phyloP scores from a whole-genome alignment of 2,797 vertebrate genomes.

The Huso huso region DNA sequence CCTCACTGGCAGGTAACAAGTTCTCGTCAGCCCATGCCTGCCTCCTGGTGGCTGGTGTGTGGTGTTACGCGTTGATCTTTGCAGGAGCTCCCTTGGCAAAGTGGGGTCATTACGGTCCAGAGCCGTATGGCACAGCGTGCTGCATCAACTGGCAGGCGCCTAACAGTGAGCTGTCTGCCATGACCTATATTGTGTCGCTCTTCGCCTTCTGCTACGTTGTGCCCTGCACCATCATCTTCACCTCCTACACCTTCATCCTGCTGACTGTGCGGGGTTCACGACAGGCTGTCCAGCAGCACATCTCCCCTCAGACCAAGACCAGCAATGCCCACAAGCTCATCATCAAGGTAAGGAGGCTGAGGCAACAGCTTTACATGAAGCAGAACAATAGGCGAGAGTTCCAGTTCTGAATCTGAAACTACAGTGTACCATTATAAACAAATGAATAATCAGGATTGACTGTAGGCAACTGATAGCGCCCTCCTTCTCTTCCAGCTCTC shows the following conservation, averaged over 20 bases:
- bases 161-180: conserved; percentile 43
- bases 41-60: conserved; percentile 58
- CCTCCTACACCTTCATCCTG: conserved; percentile 71
- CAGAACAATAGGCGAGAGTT: too few relatives aligned
- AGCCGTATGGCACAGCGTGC: conserved; percentile 80
- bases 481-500: conserved; percentile 54
- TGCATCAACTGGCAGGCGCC: conserved; percentile 71
- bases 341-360: conserved; percentile 55
- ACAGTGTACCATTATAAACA: too few relatives aligned
- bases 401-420: too few relatives aligned
- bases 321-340: conserved; percentile 59
- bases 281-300: conserved; percentile 65
- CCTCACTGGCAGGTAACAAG: conserved; percentile 57
- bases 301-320: conserved; percentile 56
- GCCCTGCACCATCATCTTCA: conserved; percentile 68
- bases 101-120: conserved; percentile 71
- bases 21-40: conserved; percentile 60
- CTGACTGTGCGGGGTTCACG: conserved; percentile 58
- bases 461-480: too few relatives aligned
- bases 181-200: conserved; percentile 71
- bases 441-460: too few relatives aligned
- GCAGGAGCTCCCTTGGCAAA: conserved; percentile 62
- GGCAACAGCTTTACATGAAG: too few relatives aligned
- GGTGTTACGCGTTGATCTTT: conserved; percentile 68
- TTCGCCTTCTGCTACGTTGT: conserved; percentile 77